These are phyloP conservation scores for Notiomystis cincta DNA, from an alignment of 2,113 vertebrate species.

Conservation along the genomic window DNA sequence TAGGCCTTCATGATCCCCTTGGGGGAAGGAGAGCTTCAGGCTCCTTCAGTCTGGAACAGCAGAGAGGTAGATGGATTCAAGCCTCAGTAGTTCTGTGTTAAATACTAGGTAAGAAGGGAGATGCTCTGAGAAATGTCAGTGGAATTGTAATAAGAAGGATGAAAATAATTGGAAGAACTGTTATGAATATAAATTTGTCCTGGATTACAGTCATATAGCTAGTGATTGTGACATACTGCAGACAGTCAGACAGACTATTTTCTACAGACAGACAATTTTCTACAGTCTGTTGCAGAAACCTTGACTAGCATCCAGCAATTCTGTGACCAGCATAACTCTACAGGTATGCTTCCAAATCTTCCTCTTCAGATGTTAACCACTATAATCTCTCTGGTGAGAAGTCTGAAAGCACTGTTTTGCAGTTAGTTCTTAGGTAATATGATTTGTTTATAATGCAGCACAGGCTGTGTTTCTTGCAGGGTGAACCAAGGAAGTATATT, in stretches of 20 bases:
- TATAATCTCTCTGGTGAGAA: neutral
- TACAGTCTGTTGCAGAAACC: neutral
- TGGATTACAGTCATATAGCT: neutral
- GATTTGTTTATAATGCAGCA: neutral
- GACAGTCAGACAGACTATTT: neutral
- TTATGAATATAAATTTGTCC: neutral
- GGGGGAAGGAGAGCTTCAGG: neutral
- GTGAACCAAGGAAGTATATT: neutral
- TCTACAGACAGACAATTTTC: neutral
- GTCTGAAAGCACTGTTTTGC: neutral
- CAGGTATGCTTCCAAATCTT: neutral
- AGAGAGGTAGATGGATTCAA: neutral
- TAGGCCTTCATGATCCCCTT: neutral
- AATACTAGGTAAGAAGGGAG: neutral
- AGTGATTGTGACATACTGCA: neutral
- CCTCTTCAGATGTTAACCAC: neutral
- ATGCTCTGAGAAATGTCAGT: neutral
- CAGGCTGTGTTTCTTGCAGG: accelerated
- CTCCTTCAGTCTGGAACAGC: neutral
- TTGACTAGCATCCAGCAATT: neutral
- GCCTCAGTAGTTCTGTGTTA: neutral
- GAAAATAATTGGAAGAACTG: neutral
- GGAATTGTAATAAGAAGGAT: neutral
- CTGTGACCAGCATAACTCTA: neutral
- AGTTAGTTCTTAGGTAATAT: neutral